A percentile compares a stretch with the other conserved stretches of the same genome.
Evolutionary conservation across 2,113 vertebrate genomes (phyloP).

Genomic region (Tamias sibiricus): DNA sequence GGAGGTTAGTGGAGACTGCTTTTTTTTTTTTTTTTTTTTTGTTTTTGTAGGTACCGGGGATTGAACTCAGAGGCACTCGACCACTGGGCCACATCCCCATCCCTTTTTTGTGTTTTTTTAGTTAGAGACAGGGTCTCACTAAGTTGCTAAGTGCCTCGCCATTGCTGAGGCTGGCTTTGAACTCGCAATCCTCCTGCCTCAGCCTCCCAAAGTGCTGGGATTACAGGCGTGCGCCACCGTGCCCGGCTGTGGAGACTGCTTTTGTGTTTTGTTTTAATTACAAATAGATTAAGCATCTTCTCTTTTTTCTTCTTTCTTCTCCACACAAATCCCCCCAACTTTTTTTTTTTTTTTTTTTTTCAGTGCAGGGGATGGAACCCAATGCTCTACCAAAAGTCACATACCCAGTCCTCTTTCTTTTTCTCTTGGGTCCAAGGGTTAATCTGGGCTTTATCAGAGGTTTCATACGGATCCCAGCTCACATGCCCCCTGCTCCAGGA

Average conservation of each 20-base stretch:
- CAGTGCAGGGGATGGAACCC: background rate
- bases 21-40: background rate
- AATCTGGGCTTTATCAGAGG: background rate
- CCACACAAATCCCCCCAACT: no score
- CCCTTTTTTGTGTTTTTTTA: no score
- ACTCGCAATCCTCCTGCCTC: no score
- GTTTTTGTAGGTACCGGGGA: no score
- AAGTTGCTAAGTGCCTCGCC: no score
- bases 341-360: background rate
- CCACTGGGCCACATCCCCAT: no score
- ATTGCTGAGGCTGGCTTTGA: no score
- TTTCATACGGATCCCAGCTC: background rate
- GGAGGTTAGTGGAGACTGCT: background rate
- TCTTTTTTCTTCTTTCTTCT: background rate
- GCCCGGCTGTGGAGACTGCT: background rate
- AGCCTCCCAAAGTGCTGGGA: no score
- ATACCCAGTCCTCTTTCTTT: background rate
- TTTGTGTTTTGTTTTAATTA: background rate
- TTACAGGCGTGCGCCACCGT: no score
- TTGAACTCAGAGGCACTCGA: no score
- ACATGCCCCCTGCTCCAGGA: background rate
- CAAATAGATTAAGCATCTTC: background rate
- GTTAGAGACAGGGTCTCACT: no score
- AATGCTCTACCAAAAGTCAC: background rate
- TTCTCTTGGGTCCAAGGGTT: slow-evolving; percentile 31